phyloP scores from a whole-genome alignment of 1,140 invertebrate species.

The Mya arenaria region DNA sequence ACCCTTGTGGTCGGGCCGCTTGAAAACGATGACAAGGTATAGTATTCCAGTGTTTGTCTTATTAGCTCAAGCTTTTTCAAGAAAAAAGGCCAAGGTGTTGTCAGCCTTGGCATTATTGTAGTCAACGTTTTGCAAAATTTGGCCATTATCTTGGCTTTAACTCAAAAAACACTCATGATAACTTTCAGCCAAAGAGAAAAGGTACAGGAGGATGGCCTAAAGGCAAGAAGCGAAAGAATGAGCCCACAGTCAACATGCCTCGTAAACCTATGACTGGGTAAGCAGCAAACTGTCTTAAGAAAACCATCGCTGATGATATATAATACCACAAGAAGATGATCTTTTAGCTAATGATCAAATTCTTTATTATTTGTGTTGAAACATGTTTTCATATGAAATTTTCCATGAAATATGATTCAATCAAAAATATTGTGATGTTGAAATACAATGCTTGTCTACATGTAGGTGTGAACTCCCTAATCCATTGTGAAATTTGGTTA shows the following conservation, averaged over 20 bases:
- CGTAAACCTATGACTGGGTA: conserved; percentile 84
- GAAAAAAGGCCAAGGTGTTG: neutral
- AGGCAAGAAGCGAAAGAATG: conserved; percentile 84
- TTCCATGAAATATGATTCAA: too few relatives aligned
- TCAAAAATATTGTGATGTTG: too few relatives aligned
- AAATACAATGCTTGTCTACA: too few relatives aligned
- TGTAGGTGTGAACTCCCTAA: too few relatives aligned
- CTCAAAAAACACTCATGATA: neutral
- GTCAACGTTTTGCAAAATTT: neutral
- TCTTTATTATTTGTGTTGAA: too few relatives aligned
- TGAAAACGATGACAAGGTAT: conserved; percentile 3
- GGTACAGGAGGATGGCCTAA: conserved; percentile 85
- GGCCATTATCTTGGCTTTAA: neutral
- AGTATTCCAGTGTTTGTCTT: neutral
- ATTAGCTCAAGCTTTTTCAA: neutral
- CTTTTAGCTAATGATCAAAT: too few relatives aligned
- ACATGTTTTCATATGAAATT: too few relatives aligned
- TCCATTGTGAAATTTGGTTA: too few relatives aligned
- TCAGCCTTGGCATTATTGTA: neutral
- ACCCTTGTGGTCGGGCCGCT: neutral
- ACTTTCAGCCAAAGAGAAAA: conserved; percentile 75
- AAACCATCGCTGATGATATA: too few relatives aligned
- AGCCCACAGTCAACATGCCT: conserved; percentile 82
- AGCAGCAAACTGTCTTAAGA: too few relatives aligned
- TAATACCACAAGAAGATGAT: too few relatives aligned